Conservation (phyloP, 1,140 invertebrate genomes). For the Cryptotermes secundus region DNA sequence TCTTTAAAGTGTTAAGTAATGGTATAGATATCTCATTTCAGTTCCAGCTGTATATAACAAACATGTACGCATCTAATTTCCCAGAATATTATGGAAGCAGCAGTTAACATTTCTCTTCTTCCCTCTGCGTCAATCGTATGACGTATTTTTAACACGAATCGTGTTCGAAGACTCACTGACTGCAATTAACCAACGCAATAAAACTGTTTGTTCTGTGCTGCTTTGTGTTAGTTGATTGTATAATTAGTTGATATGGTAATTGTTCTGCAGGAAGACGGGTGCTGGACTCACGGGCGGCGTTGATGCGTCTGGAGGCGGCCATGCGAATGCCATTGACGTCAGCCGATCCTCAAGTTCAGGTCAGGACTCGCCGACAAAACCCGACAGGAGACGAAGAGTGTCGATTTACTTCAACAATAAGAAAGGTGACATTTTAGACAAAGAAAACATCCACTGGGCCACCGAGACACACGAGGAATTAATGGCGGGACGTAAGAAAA, state of each 20-base stretch:
- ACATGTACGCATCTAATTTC: too few species aligned
- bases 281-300: constrained; percentile 11
- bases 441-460: neutral
- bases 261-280: neutral
- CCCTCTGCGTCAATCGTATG: too few species aligned
- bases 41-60: too few species aligned
- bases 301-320: neutral
- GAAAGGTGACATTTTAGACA: constrained; percentile 36
- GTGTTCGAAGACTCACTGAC: too few species aligned
- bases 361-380: constrained; percentile 48
- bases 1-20: too few species aligned
- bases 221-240: neutral
- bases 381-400: constrained; percentile 41
- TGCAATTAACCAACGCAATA: too few species aligned
- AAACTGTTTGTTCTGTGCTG: neutral
- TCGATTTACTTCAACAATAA: constrained; percentile 46
- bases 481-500: too few species aligned
- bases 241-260: neutral
- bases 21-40: too few species aligned
- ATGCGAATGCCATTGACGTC: constrained; percentile 40
- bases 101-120: too few species aligned
- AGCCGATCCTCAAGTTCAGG: constrained; percentile 51
- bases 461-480: neutral
- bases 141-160: too few species aligned
- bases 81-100: too few species aligned